These are phyloP conservation scores for Temnothorax ravouxi DNA, from an alignment of 2,888 invertebrate species.

Conservation along the genomic window DNA sequence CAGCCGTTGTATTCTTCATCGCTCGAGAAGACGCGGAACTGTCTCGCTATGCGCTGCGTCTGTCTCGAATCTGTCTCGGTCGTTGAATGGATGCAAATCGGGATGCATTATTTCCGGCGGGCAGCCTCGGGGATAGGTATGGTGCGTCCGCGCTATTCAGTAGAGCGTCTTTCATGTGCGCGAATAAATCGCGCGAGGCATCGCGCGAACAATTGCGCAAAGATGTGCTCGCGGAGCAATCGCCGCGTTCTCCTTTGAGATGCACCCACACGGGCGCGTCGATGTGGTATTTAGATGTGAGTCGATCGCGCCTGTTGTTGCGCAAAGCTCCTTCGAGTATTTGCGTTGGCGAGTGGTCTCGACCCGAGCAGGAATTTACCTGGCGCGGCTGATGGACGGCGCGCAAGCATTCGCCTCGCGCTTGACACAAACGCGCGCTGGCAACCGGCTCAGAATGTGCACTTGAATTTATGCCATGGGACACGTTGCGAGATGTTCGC, in stretches of 20 bases:
- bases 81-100: constrained; percentile 30
- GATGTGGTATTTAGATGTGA: constrained; percentile 75
- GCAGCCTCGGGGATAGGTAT: not conserved
- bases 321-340: constrained; percentile 77
- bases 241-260: constrained; percentile 59
- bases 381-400: constrained; percentile 58
- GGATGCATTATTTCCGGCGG: constrained; percentile 41
- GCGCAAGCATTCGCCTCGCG: constrained; percentile 26
- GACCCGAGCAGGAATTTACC: constrained; percentile 74
- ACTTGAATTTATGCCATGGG: constrained; percentile 55
- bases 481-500: constrained; percentile 57
- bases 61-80: constrained; percentile 12
- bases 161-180: constrained; percentile 32
- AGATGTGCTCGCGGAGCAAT: constrained; percentile 32
- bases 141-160: constrained; percentile 18
- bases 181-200: constrained; percentile 64
- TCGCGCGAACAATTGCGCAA: constrained; percentile 38
- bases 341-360: constrained; percentile 80
- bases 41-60: not conserved
- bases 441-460: constrained; percentile 52
- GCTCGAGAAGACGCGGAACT: constrained; percentile 8
- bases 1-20: not conserved
- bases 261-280: constrained; percentile 70
- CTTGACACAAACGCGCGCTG: constrained; percentile 60
- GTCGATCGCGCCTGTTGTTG: constrained; percentile 73